Evolutionary conservation across 2,888 invertebrate species (phyloP), one percentile per base, ranked within the genome.

Genomic region (Asteroscopus sphinx): DNA sequence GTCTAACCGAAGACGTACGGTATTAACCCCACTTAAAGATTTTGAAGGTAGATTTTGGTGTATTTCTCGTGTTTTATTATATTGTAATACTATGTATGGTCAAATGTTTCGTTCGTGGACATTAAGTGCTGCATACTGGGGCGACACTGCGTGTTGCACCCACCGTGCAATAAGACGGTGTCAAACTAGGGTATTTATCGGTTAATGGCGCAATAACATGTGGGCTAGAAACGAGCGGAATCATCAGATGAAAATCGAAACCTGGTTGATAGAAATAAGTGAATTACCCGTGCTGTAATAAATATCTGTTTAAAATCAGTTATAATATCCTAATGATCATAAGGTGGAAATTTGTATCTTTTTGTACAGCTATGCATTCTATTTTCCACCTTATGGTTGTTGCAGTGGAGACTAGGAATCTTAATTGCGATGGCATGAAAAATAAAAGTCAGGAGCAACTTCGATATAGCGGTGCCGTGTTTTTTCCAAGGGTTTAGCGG

Each of bases 181-280:
- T 89, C 89, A 88, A 89, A 89, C 77, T 88, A 89, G 83, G 79
- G 77, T 85, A 85, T 80, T 74, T 79, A 77, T 70, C 60, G 35
- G 69, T 59, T 59, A 65, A 62, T 75, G 68, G 42, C 32, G 59
- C 58, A 58, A 35, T 41, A 30, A 17, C 47, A 52, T 33, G 69
- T 26, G 58, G 40, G 36, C 35, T 47, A 17, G 51, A 36, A 40
- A 42, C 35, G 45, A 60, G 54, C 16, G 47, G 28, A 2, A 33
- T 0, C 3, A 28, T n/a, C 13, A 33, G 8, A 0, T 15, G 35
- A 15, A 8, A 37, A 0, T 4, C 16, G n/a, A 3, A 37, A 3
- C 3, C 9, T 28, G 8, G 2, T 17, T 17, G 5, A 7, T 4
- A n/a, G 17, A 17, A 37, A 6, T n/a, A 17, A 15, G 3, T 9